Conservation (phyloP, 2,797 vertebrate species). For the Sus cebifrons region DNA sequence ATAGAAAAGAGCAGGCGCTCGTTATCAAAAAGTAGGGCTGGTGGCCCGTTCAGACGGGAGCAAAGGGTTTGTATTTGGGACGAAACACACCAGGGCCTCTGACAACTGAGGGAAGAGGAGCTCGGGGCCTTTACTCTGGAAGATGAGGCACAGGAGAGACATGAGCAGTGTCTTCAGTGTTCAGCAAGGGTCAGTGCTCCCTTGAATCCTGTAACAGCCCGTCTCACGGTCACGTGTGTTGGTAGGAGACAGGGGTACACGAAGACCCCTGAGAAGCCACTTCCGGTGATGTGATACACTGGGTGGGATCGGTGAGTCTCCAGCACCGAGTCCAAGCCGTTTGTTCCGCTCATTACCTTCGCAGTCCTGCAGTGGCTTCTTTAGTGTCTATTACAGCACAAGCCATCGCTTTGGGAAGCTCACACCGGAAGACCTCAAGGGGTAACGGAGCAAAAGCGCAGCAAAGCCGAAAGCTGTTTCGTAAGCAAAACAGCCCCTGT, state of each 20-base stretch:
- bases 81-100: too few species aligned
- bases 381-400: neutral
- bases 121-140: neutral
- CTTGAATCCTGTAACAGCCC: neutral
- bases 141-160: neutral
- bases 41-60: too few species aligned
- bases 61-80: neutral
- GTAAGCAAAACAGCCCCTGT: neutral
- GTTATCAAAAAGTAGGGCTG: neutral
- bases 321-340: neutral
- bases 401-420: neutral
- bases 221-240: neutral
- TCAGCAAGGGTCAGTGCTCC: neutral
- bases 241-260: neutral
- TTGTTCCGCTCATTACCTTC: neutral
- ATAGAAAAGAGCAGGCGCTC: neutral
- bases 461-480: neutral
- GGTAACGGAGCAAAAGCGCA: neutral
- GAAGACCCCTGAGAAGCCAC: neutral
- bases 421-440: neutral
- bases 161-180: neutral
- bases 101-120: neutral
- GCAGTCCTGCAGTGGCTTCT: neutral
- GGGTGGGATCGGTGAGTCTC: neutral
- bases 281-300: neutral